Percentiles rank a stretch among this genome's conserved stretches.
These are phyloP conservation scores for Pinna nobilis DNA, from an alignment of 1,140 invertebrate genomes.

Conservation along the genomic window DNA sequence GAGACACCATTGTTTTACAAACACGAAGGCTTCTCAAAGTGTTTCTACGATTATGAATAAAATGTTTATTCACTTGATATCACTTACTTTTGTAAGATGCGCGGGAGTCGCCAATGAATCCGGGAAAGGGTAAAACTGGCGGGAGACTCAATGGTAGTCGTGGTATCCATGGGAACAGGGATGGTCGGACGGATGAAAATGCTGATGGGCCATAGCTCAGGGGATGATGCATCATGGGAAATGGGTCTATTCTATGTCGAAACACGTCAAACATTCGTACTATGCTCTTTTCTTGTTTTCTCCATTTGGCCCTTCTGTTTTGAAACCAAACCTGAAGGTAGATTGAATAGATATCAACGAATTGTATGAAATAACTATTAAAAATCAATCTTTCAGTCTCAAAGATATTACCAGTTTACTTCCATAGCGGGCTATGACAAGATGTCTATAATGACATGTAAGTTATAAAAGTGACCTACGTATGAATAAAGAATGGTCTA, in stretches of 20 bases:
- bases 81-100: conserved; percentile 29
- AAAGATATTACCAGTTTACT: no score
- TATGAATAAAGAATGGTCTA: no score
- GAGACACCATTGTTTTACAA: neutral
- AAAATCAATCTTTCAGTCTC: no score
- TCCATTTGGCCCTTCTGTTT: conserved; percentile 97
- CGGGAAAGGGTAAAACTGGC: conserved; percentile 38
- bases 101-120: conserved; percentile 29
- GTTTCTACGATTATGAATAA: neutral
- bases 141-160: conserved; percentile 40
- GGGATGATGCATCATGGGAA: conserved; percentile 41
- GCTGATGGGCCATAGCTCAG: conserved; percentile 32
- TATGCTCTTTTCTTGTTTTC: conserved; percentile 79
- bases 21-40: neutral
- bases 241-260: conserved; percentile 45
- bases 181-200: conserved; percentile 41
- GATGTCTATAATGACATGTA: no score
- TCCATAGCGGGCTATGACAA: no score
- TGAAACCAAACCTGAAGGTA: conserved; percentile 91
- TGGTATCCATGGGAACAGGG: conserved; percentile 52
- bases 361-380: neutral
- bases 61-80: neutral
- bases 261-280: conserved; percentile 53
- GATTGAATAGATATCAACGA: no score
- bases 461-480: no score